Evolutionary conservation across 1,140 invertebrate genomes (phyloP), one percentile per base, ranked within the genome.

Genomic region (Charaxes varanes): DNA sequence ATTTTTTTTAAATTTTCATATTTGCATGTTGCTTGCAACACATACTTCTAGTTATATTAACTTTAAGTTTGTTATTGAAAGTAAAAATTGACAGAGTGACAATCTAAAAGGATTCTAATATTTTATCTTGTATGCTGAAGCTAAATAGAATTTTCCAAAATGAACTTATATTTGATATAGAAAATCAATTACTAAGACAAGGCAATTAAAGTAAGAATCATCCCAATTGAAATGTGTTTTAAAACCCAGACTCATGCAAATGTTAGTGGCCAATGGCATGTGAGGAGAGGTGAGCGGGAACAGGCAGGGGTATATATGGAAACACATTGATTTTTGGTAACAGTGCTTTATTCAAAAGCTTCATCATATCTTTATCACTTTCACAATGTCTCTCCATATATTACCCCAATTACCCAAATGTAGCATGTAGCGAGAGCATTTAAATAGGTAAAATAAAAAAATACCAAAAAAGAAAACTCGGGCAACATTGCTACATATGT

Each of bases 371-470:
- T 80, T 82, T 78, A 83, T 83, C 73, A 80, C 71, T 77, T 82
- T 87, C 86, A 87, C 86, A 87, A 87, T 87, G 86, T 87, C 85
- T 86, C 81, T 87, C 85, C 86, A 87, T 86, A 86, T 86, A 65
- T 85, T 85, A 85, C 84, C 84, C 84, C 80, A 85, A 52, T 83
- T 85, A 84, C 81, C 80, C 84, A 85, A 58, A 84, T 85, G 84
- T 84, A 85, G 84, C 84, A 85, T 72, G 78, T 76, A 63, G 74
- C 78, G 62, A 68, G 71, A 79, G 74, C 73, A 56, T 74, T 49
- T n/a, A n/a, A 59, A 54, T 46, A 71, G 66, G 67, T 71, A 69
- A 78, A 70, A 61, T 59, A 63, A 74, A 65, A 74, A 70, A 63
- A 68, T 73, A 78, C 74, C 70, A 74, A 71, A 71, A 62, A 66